A percentile compares a stretch with the other conserved stretches of the same genome.
Conservation (phyloP, 2,113 vertebrate genomes). For the Craseonycteris thonglongyai region DNA sequence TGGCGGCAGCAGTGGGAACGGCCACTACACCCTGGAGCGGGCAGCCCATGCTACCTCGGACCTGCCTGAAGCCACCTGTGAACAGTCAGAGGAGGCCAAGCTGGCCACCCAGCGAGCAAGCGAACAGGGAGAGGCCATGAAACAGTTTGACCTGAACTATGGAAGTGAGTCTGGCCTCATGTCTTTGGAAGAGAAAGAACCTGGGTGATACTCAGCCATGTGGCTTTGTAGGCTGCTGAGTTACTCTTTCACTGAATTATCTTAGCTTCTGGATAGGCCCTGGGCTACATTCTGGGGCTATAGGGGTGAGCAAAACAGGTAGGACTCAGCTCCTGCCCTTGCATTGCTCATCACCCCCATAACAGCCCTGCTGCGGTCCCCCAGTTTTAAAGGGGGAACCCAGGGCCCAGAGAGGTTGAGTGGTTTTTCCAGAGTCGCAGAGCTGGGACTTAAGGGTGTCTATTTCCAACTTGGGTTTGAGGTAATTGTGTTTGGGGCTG, state of each 20-base stretch:
- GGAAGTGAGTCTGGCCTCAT: constrained; percentile 83
- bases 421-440: background rate
- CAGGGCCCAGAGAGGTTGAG: background rate
- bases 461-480: background rate
- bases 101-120: constrained; percentile 77
- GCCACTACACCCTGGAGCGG: constrained; percentile 86
- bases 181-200: rapidly evolving
- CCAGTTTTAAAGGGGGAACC: background rate
- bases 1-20: constrained; percentile 66
- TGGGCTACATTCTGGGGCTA: background rate
- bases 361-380: rapidly evolving
- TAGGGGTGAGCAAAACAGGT: rapidly evolving
- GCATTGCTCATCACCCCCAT: rapidly evolving
- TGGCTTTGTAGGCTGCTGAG: rapidly evolving
- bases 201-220: rapidly evolving
- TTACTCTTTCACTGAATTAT: no score
- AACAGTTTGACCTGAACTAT: constrained; percentile 92
- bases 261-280: no score
- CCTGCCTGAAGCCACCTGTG: constrained; percentile 76
- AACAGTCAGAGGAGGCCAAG: constrained; percentile 88
- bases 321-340: background rate
- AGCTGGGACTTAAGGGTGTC: background rate
- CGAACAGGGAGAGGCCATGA: constrained; percentile 85
- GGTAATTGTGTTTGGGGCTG: rapidly evolving
- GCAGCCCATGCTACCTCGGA: constrained; percentile 71